Base-by-base conservation (phyloP, 1,140 invertebrate species). In the Drosophila micromelanica region DNA sequence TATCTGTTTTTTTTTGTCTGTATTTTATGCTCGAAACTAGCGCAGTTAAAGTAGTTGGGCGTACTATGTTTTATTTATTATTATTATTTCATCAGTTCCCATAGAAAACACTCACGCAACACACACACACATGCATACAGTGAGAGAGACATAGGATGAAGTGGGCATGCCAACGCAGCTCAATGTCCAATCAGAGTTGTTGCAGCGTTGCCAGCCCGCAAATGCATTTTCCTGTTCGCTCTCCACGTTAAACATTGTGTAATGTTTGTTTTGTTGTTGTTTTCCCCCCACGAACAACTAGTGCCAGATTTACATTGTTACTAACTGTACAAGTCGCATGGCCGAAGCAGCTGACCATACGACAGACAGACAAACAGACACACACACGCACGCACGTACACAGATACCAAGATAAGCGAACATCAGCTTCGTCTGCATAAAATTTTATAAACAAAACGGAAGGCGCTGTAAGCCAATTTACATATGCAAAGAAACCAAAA, bases 141-240 rank as follows among this genome's bases (percentile, higher is more conserved):
- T 17, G 55, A 13, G 23, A 45, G 23, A 57, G 55, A 32, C 40
- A 40, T 57, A 40, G 38, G 46, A 20, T 64, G 45, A 65, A 59
- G 62, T 67, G 70, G 70, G 40, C 62, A 59, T 73, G 70, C 70
- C 70, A 73, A 73, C 70, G 55, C 35, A 73, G 63, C 64, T 73
- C 63, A 73, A 73, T 68, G 70, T 73, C 70, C 63, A 73, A 59
- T 67, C 55, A 72, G 69, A 55, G 37, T 56, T 11, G 37, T 11
- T 59, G 38, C 40, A 59, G 55, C 30, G 70, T 73, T 73, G 70
- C 63, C 70, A 68, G 64, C 17, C 55, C 59, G 63, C 70, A 52
- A 73, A 35, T 73, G 70, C 56, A 71, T 49, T 70, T 62, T 37
- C 17, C 23, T 42, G 13, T 49, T 45, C 23, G 8, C 46, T 30